Evolutionary conservation across 2,888 invertebrate genomes (phyloP), one percentile per base, ranked within the genome.

Genomic region (Drosophila quinaria): DNA sequence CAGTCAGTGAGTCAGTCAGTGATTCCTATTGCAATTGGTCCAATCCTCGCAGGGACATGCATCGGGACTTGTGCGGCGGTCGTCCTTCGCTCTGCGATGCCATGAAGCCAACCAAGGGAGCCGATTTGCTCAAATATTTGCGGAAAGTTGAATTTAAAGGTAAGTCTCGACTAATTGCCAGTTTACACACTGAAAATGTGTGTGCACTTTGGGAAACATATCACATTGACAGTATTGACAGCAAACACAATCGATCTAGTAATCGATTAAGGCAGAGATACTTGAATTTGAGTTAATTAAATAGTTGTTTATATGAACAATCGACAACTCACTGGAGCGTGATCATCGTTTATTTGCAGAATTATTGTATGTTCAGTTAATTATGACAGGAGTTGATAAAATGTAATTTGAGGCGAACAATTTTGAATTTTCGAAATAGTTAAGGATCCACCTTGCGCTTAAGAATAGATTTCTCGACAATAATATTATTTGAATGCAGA

Each of bases 61-160:
- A 98, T 91, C 93, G 92, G 10, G 95, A 96, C 25, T 93, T 97
- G 31, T 98, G 98, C 90, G 94, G 95, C 0, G 96, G 96, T 0
- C 93, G 94, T 25, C 93, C 94, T 1, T 97, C 97, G 0, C 93
- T 98, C 1, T 98, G 98, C 91, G 96, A 96, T 41, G 95, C 95
- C 19, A 98, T 98, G 98, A 95, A 95, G 79, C 98, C 98, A 0
- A 97, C 97, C 15, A 97, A 97, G 90, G 98, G 98, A 1, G 95
- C 96, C 0, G 96, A 96, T 71, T 94, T 98, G 54, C 94, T 98
- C 33, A 95, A 96, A 77, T 98, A 97, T 91, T 94, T 98, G 39
- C 94, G 97, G 55, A 96, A 96, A 91, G 98, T 98, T 25, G 94
- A 96, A 90, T 98, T 98, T 91, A 95, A 95, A 93, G 98, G 98